Percentiles rank a stretch among this genome's conserved stretches.
These are phyloP conservation scores for Cyanistes caeruleus DNA, from an alignment of 2,113 vertebrate species.

Conservation along the genomic window DNA sequence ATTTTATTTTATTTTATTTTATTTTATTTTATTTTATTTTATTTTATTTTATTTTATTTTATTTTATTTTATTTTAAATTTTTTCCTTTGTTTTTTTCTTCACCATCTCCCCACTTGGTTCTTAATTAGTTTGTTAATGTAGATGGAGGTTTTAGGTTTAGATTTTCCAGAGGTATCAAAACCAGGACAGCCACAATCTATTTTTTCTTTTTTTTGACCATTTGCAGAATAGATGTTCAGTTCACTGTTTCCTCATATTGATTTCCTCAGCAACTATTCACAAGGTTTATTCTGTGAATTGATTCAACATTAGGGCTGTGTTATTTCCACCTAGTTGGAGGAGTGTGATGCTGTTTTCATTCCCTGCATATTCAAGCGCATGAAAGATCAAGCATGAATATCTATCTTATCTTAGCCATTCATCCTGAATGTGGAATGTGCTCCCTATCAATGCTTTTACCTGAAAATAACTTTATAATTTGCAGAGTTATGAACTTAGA, in stretches of 20 bases:
- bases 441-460: not conserved
- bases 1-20: not conserved
- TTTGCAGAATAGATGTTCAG: not conserved
- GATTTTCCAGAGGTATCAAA: not conserved
- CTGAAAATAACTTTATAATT: not conserved
- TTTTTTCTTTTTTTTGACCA: not conserved
- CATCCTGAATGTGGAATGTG: not conserved
- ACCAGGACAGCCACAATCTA: not conserved
- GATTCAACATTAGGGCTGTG: slow-evolving; percentile 2
- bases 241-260: slow-evolving; percentile 8
- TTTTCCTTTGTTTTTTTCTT: not conserved
- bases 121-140: not conserved
- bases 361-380: slow-evolving; percentile 13
- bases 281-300: slow-evolving; percentile 23
- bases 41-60: not conserved
- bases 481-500: not conserved
- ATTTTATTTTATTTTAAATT: not conserved
- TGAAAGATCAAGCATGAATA: not conserved
- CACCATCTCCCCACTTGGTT: not conserved
- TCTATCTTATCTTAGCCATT: not conserved
- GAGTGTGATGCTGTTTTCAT: slow-evolving; percentile 1
- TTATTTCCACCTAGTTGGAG: not conserved
- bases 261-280: slow-evolving; percentile 13
- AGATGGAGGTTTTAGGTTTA: not conserved
- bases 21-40: not conserved